Percentiles rank a stretch among this genome's conserved stretches.
Evolutionary conservation across 2,888 invertebrate genomes (phyloP).

Genomic region (Trichacis sp.): DNA sequence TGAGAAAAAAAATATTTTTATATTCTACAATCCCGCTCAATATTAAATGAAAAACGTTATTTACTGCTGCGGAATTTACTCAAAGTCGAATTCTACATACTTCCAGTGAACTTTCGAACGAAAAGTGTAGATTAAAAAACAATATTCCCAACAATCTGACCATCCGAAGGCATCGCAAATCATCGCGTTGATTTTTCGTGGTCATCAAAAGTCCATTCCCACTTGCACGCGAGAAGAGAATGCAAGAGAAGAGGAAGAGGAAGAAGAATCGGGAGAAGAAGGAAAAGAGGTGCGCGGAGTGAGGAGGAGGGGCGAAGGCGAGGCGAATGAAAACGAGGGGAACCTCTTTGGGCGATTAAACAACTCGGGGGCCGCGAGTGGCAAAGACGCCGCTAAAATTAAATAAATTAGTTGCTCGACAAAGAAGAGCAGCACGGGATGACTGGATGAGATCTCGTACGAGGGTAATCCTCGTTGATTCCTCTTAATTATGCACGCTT

Average conservation of each 20-base stretch:
- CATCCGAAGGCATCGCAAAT: not conserved
- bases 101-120: not conserved
- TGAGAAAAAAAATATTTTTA: not conserved
- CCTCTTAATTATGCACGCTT: constrained; percentile 68
- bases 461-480: constrained; percentile 67
- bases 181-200: constrained; percentile 1
- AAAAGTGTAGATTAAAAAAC: too few species aligned
- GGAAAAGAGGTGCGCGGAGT: too few species aligned
- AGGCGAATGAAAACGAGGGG: constrained; percentile 15
- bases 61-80: too few species aligned
- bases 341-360: constrained; percentile 30
- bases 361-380: constrained; percentile 17
- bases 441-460: constrained; percentile 63
- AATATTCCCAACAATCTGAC: not conserved
- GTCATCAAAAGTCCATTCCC: constrained; percentile 29
- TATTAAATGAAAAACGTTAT: too few species aligned
- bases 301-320: constrained; percentile 2
- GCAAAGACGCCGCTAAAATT: constrained; percentile 58
- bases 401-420: constrained; percentile 67
- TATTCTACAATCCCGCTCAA: too few species aligned
- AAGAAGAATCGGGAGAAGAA: constrained; percentile 1
- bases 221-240: constrained; percentile 1
- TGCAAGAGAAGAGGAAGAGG: not conserved
- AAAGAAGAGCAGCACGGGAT: constrained; percentile 62
- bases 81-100: too few species aligned